phyloP scores from a whole-genome alignment of 2,888 invertebrate genomes.

The Hemicrepidius hirtus region DNA sequence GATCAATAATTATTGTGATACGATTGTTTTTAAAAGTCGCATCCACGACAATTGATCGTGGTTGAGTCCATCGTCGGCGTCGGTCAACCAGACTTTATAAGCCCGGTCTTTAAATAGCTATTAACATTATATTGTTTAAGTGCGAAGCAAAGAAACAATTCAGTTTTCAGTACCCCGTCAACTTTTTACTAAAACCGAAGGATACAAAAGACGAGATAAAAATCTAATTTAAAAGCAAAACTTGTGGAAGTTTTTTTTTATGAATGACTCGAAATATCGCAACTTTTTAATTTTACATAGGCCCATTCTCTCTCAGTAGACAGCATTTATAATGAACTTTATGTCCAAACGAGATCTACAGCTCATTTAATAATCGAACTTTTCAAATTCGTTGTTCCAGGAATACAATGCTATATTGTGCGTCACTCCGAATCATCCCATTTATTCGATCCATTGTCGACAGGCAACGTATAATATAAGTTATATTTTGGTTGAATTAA shows the following conservation, averaged over 20 bases:
- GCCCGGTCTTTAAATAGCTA: no score
- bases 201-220: slow-evolving; percentile 3
- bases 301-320: background rate
- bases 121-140: no score
- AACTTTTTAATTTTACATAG: slow-evolving; percentile 4
- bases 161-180: background rate
- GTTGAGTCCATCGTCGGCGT: no score
- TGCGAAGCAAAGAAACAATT: no score
- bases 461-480: background rate
- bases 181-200: background rate
- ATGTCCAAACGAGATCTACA: background rate
- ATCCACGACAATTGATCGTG: no score
- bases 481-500: background rate
- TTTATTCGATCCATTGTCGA: slow-evolving; percentile 6
- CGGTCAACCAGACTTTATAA: no score
- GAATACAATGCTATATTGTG: slow-evolving; percentile 8
- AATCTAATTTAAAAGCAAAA: background rate
- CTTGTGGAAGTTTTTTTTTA: background rate
- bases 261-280: background rate
- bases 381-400: background rate
- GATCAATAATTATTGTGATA: no score
- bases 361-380: background rate
- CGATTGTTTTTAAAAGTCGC: no score
- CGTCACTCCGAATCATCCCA: background rate
- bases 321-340: slow-evolving; percentile 2